Conservation (phyloP, 2,888 invertebrate genomes). For the Drosophila subsilvestris region DNA sequence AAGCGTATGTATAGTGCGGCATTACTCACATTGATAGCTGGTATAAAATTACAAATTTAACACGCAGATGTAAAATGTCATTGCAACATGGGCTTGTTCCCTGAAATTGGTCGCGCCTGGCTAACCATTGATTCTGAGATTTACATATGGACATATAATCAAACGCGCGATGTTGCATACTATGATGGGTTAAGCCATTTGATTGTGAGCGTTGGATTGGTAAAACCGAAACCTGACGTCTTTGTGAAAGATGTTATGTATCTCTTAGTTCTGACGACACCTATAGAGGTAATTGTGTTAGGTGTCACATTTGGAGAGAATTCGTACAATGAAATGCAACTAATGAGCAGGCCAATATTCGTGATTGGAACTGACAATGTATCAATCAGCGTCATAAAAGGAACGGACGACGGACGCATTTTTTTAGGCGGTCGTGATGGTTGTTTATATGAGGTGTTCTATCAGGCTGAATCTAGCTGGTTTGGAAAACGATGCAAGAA, state of each 20-base stretch:
- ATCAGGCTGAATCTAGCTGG: slow-evolving; percentile 97
- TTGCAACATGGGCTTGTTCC: slow-evolving; percentile 98
- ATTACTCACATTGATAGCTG: neutral
- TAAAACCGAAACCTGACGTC: slow-evolving; percentile 94
- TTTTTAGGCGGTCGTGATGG: slow-evolving; percentile 98
- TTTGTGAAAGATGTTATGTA: slow-evolving; percentile 96
- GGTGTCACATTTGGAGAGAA: slow-evolving; percentile 82
- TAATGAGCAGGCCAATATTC: slow-evolving; percentile 97
- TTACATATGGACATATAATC: slow-evolving; percentile 98
- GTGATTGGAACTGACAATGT: slow-evolving; percentile 95
- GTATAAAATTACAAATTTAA: neutral
- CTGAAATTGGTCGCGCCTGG: slow-evolving; percentile 98
- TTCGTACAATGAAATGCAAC: slow-evolving; percentile 90
- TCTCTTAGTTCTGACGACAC: slow-evolving; percentile 96
- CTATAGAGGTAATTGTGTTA: slow-evolving; percentile 92
- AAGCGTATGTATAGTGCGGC: slow-evolving; percentile 87
- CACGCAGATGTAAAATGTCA: slow-evolving; percentile 95
- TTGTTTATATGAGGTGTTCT: slow-evolving; percentile 96
- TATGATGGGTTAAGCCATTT: slow-evolving; percentile 98
- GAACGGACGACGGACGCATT: slow-evolving; percentile 93
- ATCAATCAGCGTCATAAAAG: slow-evolving; percentile 91
- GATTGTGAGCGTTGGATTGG: slow-evolving; percentile 96
- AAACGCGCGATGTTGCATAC: slow-evolving; percentile 97
- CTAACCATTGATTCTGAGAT: slow-evolving; percentile 98
- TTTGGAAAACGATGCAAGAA: slow-evolving; percentile 97